A percentile compares a stretch with the other conserved stretches of the same genome.
phyloP scores from a whole-genome alignment of 2,888 invertebrate genomes.

The Lasioglossum zephyrum region DNA sequence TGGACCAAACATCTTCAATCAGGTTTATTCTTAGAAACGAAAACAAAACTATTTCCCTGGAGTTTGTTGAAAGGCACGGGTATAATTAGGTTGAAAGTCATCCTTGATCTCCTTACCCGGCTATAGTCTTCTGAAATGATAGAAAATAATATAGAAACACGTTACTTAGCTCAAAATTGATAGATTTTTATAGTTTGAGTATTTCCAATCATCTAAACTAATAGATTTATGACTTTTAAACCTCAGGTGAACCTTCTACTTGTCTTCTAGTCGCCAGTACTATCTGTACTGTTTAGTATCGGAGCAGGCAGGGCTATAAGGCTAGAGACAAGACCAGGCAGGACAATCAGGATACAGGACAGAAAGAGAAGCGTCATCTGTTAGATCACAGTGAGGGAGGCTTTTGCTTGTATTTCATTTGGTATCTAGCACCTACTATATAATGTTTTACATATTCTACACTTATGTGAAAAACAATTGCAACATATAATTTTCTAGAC shows the following conservation, averaged over 20 bases:
- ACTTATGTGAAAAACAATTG: conserved; percentile 64
- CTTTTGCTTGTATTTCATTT: conserved; percentile 76
- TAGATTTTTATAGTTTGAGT: conserved; percentile 70
- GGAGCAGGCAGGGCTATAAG: conserved; percentile 84
- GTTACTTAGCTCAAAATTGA: conserved; percentile 55
- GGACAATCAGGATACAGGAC: conserved; percentile 82
- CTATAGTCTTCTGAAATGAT: conserved; percentile 21
- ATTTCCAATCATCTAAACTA: conserved; percentile 76
- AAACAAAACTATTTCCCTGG: not conserved
- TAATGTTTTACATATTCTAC: conserved; percentile 70
- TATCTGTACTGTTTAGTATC: conserved; percentile 83
- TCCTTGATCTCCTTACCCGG: not conserved
- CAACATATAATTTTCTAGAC: conserved; percentile 68
- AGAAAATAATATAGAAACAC: conserved; percentile 43
- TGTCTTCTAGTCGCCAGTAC: conserved; percentile 84
- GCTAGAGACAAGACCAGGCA: conserved; percentile 79
- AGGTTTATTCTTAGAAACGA: not conserved
- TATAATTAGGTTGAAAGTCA: conserved; percentile 3
- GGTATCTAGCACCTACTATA: conserved; percentile 73
- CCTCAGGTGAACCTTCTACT: conserved; percentile 84
- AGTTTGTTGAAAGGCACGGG: not conserved
- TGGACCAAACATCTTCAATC: conserved; percentile 1
- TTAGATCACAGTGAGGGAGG: conserved; percentile 81
- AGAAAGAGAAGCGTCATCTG: conserved; percentile 77
- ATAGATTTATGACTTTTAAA: conserved; percentile 84